Percentiles rank a stretch among this genome's conserved stretches.
phyloP scores from a whole-genome alignment of 2,888 invertebrate species.

The Mesorhabditis belari region DNA sequence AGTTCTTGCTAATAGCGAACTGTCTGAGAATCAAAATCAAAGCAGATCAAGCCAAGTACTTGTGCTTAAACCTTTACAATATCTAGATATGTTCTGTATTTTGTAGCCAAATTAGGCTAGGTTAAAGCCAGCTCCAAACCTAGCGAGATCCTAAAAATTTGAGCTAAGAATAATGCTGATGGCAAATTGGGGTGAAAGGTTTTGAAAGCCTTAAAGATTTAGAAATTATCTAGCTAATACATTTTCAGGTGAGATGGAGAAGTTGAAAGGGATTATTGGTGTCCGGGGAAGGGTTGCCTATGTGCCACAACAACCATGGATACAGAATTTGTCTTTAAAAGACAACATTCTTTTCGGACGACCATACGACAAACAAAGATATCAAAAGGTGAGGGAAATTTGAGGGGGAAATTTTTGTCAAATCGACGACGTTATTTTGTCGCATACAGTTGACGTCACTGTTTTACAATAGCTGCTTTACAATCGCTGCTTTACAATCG shows the following conservation, averaged over 20 bases:
- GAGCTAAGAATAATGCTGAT: no score
- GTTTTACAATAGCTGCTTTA: neutral
- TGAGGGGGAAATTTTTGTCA: neutral
- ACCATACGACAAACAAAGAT: slow-evolving; percentile 30
- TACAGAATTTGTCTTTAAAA: slow-evolving; percentile 60
- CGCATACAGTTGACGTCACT: no score
- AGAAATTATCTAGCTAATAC: neutral
- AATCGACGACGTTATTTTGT: neutral
- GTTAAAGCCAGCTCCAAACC: no score
- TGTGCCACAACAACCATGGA: slow-evolving; percentile 79
- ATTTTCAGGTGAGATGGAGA: slow-evolving; percentile 35
- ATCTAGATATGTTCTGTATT: no score
- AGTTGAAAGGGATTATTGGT: slow-evolving; percentile 38
- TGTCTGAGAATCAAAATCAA: no score
- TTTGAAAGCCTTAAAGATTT: no score
- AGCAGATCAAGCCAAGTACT: no score
- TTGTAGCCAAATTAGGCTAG: no score
- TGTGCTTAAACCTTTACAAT: no score
- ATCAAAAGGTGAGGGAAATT: slow-evolving; percentile 25
- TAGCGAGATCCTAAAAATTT: no score
- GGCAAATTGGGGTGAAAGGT: no score
- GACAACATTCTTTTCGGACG: slow-evolving; percentile 79
- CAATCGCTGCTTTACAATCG: neutral
- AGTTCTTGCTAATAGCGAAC: no score
- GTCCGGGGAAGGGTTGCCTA: slow-evolving; percentile 66